Conservation (phyloP, 2,888 invertebrate species). For the Caenorhabditis auriculariae region DNA sequence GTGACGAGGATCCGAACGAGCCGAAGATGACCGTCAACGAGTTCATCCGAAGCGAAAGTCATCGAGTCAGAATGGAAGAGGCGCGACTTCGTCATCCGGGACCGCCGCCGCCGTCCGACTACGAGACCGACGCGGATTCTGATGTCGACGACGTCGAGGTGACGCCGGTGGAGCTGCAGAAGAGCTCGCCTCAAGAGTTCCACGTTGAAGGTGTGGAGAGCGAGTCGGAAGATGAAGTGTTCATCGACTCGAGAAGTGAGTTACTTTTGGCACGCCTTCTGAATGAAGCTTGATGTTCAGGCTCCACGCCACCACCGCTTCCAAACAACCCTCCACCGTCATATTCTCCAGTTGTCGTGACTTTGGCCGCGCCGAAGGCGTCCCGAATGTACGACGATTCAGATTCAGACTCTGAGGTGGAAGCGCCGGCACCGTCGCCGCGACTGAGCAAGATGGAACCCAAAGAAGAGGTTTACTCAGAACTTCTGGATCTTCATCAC, state of each 20-base stretch:
- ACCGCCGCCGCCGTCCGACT: neutral
- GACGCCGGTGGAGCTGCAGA: neutral
- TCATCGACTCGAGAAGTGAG: slow-evolving; percentile 1
- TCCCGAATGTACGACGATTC: too few species aligned
- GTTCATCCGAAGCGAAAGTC: slow-evolving; percentile 22
- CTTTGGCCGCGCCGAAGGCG: neutral
- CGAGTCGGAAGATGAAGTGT: slow-evolving; percentile 9
- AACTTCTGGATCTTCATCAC: too few species aligned
- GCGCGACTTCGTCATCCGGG: slow-evolving; percentile 8
- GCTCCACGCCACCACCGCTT: slow-evolving; percentile 19
- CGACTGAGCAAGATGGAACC: slow-evolving; percentile 19
- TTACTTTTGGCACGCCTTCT: slow-evolving; percentile 12
- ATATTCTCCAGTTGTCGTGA: neutral
- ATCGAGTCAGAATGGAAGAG: too few species aligned
- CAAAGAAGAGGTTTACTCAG: too few species aligned
- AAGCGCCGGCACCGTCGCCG: slow-evolving; percentile 7
- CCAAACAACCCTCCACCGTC: slow-evolving; percentile 15
- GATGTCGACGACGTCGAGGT: neutral
- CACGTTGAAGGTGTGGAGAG: slow-evolving; percentile 16
- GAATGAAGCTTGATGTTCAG: too few species aligned
- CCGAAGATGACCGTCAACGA: slow-evolving; percentile 24
- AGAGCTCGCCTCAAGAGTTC: neutral
- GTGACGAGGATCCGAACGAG: too few species aligned
- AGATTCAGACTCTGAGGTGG: too few species aligned
- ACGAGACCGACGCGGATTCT: neutral